These are phyloP conservation scores for Pterostichus niger DNA, from an alignment of 2,888 invertebrate genomes.

Conservation along the genomic window DNA sequence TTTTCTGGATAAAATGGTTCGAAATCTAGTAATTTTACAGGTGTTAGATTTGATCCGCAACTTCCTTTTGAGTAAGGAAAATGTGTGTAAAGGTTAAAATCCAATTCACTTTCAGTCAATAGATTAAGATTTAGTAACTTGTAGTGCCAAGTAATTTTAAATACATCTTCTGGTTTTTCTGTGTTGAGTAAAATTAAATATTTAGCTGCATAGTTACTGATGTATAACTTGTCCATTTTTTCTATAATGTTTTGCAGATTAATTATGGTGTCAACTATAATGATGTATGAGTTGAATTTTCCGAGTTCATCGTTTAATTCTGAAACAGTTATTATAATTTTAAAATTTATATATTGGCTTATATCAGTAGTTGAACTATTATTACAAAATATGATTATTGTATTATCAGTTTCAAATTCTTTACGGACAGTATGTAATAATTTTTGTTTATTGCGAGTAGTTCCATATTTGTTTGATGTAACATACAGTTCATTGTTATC, in stretches of 20 bases:
- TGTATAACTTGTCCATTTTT: slow-evolving; percentile 11
- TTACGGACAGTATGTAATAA: background rate
- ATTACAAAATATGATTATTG: background rate
- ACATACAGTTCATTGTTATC: background rate
- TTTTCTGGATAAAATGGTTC: slow-evolving; percentile 27
- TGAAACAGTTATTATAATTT: slow-evolving; percentile 7
- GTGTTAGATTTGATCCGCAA: slow-evolving; percentile 10
- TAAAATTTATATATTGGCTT: slow-evolving; percentile 23
- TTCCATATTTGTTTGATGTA: slow-evolving; percentile 9
- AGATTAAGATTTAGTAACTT: slow-evolving; percentile 27
- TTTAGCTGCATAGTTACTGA: slow-evolving; percentile 17
- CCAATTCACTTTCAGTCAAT: slow-evolving; percentile 4
- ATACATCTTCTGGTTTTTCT: slow-evolving; percentile 32
- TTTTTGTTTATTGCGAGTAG: slow-evolving; percentile 12
- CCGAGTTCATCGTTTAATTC: background rate
- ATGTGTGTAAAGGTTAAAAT: slow-evolving; percentile 6
- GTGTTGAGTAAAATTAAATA: slow-evolving; percentile 16
- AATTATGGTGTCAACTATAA: background rate
- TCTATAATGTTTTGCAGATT: background rate
- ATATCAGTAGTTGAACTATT: background rate
- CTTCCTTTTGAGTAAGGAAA: slow-evolving; percentile 24
- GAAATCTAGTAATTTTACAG: background rate
- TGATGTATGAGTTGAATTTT: slow-evolving; percentile 12
- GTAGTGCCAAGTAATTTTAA: slow-evolving; percentile 35
- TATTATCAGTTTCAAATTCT: slow-evolving; percentile 21